Evolutionary conservation across 1,140 invertebrate species (phyloP).

Genomic region (Dolichoris vasculosae): DNA sequence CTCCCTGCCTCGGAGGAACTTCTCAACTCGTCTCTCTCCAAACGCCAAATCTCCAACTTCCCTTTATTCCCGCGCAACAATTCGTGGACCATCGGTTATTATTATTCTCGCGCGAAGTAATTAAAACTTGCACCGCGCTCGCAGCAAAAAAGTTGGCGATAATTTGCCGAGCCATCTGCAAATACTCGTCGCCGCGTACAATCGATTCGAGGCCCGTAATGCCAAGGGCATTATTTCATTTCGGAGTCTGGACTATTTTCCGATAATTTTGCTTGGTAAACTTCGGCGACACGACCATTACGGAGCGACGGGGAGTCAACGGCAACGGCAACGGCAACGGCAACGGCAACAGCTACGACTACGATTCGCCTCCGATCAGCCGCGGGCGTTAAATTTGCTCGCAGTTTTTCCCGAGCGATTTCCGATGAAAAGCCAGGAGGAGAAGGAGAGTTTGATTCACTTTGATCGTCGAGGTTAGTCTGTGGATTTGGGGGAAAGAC

Average conservation of each 20-base stretch:
- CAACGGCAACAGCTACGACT: no score
- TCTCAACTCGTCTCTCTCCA: neutral
- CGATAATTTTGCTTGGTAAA: slow-evolving; percentile 32
- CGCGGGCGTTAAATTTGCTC: neutral
- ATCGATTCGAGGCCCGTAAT: neutral
- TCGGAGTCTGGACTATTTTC: slow-evolving; percentile 27
- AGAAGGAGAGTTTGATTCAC: slow-evolving; percentile 14
- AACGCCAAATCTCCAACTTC: neutral
- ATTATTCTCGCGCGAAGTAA: neutral
- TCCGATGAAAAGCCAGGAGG: slow-evolving; percentile 40
- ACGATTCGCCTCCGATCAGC: neutral
- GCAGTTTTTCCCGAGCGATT: neutral
- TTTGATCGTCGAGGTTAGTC: neutral
- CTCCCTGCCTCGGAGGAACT: no score
- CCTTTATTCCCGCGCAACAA: neutral
- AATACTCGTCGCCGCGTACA: neutral
- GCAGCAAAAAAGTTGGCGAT: neutral
- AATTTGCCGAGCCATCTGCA: neutral
- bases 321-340: no score
- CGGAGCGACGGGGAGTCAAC: neutral
- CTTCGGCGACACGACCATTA: neutral
- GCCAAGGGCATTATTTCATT: neutral
- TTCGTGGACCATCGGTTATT: slow-evolving; percentile 3
- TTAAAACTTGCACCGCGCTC: slow-evolving; percentile 21
- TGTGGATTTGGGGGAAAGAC: neutral